Conservation (phyloP, 2,797 vertebrate genomes). For the Girardinus metallicus region DNA sequence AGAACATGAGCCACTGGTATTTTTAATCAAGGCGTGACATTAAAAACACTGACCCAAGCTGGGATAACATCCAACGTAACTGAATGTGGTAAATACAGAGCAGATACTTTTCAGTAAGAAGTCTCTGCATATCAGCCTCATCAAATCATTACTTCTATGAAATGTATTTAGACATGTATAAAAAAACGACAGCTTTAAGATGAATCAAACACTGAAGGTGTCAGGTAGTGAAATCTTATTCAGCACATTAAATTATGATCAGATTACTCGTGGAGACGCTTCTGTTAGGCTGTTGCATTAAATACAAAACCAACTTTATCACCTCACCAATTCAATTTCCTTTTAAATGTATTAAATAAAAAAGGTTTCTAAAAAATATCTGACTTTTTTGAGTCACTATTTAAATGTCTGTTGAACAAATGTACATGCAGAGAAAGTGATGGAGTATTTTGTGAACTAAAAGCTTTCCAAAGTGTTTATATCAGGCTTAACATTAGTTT, state of each 20-base stretch:
- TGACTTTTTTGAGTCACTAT: not conserved
- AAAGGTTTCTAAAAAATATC: not conserved
- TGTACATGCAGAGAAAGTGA: not conserved
- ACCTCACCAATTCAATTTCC: not conserved
- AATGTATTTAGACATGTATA: not conserved
- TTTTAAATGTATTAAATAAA: not conserved
- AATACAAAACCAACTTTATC: not conserved
- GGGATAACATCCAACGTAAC: not conserved
- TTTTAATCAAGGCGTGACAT: not conserved
- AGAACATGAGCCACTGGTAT: not conserved
- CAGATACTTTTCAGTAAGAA: not conserved
- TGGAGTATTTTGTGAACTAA: constrained; percentile 2
- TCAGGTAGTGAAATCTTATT: not conserved
- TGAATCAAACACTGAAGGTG: not conserved
- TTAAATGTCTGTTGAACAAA: not conserved
- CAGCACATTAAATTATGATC: not conserved
- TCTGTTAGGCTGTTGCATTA: not conserved
- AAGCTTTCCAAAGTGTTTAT: constrained; percentile 18
- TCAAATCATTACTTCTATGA: not conserved
- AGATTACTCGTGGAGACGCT: not conserved
- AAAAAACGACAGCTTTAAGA: not conserved
- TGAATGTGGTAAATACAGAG: no score
- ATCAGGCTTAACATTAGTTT: not conserved
- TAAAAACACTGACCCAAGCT: not conserved
- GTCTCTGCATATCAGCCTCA: not conserved